Evolutionary conservation across 2,888 invertebrate species (phyloP), one percentile per base, ranked within the genome.

Genomic region (Linnaemya tessellans): DNA sequence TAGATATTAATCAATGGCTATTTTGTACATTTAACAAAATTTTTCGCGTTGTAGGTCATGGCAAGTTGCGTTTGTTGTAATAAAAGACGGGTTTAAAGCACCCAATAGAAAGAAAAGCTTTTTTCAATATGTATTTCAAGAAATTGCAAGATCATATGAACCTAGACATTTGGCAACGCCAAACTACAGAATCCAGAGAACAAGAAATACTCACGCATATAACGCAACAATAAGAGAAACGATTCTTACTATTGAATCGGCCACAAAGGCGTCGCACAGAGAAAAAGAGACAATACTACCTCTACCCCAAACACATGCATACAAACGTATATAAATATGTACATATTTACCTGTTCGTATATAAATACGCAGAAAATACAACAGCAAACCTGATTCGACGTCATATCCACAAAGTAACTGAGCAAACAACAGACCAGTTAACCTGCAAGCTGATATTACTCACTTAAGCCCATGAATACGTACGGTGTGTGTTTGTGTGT

Each of bases 151-250:
- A 49, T 18, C 15, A 43, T 11, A 41, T 41, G 3, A 64, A 64
- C 3, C 46, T 18, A 30, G 1, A 35, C 38, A 1, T 41, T 78
- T 38, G 41, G 41, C 20, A 25, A 60, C 22, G 49, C 25, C 51
- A 79, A 54, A 22, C 38, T 54, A 54, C 20, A 56, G 46, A 89
- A 89, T 87, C 88, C 88, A 89, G 89, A 74, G 60, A 80, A n/a
- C n/a, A n/a, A 80, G 0, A 80, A 74, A 60, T 88, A 89, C 88
- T 89, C 89, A 90, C 89, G 89, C 90, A 90, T 89, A 89, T 89
- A 88, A 89, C 89, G 88, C 89, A 88, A 86, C 80, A 84, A 51
- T n/a, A 58, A 74, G 73, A 73, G 58, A 80, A 73, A 20, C 70
- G 11, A 68, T 30, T 30, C 30, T 3, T 5, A 30, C 2, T 5